Evolutionary conservation across 1,140 invertebrate species (phyloP).

Genomic region (Leptopilina boulardi): DNA sequence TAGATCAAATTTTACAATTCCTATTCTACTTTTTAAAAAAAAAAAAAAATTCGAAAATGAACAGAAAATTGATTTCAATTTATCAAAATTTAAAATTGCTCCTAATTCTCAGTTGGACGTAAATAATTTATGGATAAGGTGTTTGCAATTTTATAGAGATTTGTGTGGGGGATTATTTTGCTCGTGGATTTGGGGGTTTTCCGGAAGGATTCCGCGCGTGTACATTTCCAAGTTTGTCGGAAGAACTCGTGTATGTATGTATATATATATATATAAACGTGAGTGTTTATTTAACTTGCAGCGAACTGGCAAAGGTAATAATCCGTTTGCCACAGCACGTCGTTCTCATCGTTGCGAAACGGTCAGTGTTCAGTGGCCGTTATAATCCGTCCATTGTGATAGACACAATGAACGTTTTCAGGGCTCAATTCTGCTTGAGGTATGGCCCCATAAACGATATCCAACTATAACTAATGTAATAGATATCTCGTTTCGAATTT

Average conservation of each 20-base stretch:
- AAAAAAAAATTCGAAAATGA: no score
- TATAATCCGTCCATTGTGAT: conserved; percentile 57
- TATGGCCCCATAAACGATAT: conserved; percentile 51
- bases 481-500: conserved; percentile 48
- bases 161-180: background rate
- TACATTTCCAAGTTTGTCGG: conserved; percentile 7
- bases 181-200: background rate
- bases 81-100: no score
- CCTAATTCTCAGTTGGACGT: no score
- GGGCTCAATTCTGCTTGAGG: conserved; percentile 51
- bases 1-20: no score
- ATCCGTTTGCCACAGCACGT: conserved; percentile 24
- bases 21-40: no score
- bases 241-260: background rate
- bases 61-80: no score
- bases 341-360: conserved; percentile 39
- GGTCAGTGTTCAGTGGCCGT: conserved; percentile 55
- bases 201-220: background rate
- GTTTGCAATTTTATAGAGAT: conserved; percentile 3
- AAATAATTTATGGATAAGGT: background rate
- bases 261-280: background rate
- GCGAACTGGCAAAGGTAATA: conserved; percentile 22
- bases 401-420: conserved; percentile 53
- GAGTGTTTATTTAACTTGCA: conserved; percentile 23
- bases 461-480: conserved; percentile 31